Percentiles rank a stretch among this genome's conserved stretches.
phyloP scores from a whole-genome alignment of 2,888 invertebrate species.

The Apodemia duryi region DNA sequence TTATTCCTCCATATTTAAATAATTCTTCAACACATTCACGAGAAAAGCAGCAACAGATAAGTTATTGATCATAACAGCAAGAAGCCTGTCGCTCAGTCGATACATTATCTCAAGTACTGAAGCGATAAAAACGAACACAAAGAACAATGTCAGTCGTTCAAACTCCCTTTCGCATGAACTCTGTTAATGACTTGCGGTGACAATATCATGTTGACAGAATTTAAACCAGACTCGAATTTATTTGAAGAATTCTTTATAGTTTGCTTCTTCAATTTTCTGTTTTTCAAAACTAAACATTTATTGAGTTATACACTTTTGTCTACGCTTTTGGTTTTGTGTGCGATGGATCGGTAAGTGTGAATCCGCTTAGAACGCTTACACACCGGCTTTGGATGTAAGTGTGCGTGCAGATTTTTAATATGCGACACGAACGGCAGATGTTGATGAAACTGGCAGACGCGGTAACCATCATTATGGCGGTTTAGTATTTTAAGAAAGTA shows the following conservation, averaged over 20 bases:
- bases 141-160: slow-evolving; percentile 72
- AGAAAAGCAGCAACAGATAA: slow-evolving; percentile 68
- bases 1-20: too few relatives aligned
- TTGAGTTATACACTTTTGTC: slow-evolving; percentile 22
- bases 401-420: slow-evolving; percentile 60
- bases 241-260: slow-evolving; percentile 44
- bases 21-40: slow-evolving; percentile 43
- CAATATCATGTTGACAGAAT: slow-evolving; percentile 40
- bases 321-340: slow-evolving; percentile 24
- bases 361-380: slow-evolving; percentile 45
- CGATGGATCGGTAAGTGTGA: slow-evolving; percentile 48
- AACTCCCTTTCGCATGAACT: slow-evolving; percentile 71
- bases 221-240: background rate
- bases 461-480: background rate
- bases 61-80: slow-evolving; percentile 41
- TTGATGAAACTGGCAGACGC: slow-evolving; percentile 50
- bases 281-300: slow-evolving; percentile 1
- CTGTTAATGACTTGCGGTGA: slow-evolving; percentile 56
- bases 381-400: slow-evolving; percentile 45
- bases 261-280: background rate
- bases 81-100: slow-evolving; percentile 40
- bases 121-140: slow-evolving; percentile 77
- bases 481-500: slow-evolving; percentile 1
- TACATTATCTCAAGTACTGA: slow-evolving; percentile 71
- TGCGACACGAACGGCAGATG: slow-evolving; percentile 56